Conservation (phyloP, 2,888 invertebrate species). For the Drosophila subsilvestris region DNA sequence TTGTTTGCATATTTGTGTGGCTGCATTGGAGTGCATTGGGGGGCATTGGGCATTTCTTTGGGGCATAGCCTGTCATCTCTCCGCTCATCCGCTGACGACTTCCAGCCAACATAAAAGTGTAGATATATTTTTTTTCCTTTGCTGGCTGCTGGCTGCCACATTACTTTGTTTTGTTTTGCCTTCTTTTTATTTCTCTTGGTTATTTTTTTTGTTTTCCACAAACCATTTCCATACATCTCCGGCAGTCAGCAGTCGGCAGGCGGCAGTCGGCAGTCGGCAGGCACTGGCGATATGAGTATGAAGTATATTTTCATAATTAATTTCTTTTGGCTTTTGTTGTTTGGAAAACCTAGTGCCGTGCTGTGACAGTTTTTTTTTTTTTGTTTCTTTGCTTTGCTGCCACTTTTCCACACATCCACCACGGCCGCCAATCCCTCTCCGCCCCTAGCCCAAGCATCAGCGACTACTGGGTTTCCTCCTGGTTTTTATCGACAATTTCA, state of each 20-base stretch:
- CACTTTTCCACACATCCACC: constrained; percentile 50
- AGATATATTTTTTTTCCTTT: neutral
- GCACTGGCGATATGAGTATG: constrained; percentile 43
- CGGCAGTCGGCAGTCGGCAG: too few species aligned
- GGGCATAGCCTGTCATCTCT: constrained; percentile 17
- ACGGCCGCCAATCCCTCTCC: neutral
- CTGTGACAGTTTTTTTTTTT: constrained; percentile 66
- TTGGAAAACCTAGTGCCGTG: constrained; percentile 57
- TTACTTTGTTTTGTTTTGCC: constrained; percentile 26
- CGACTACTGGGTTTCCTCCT: neutral
- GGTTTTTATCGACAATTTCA: constrained; percentile 73
- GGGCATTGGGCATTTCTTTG: constrained; percentile 13
- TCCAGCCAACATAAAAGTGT: constrained; percentile 23
- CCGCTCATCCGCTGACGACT: constrained; percentile 25
- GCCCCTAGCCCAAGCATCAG: too few species aligned
- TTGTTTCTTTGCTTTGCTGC: constrained; percentile 14
- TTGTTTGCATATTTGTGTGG: neutral
- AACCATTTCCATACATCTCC: constrained; percentile 44
- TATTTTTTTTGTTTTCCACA: constrained; percentile 13
- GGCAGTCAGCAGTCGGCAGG: constrained; percentile 1
- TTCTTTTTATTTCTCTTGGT: constrained; percentile 11
- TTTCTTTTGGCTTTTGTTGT: constrained; percentile 57
- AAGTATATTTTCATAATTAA: constrained; percentile 72
- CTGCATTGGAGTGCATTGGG: neutral
- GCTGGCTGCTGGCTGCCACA: constrained; percentile 13